Evolutionary conservation across 1,140 invertebrate species (phyloP), one percentile per base, ranked within the genome.

Genomic region (Schlechtendalia chinensis): DNA sequence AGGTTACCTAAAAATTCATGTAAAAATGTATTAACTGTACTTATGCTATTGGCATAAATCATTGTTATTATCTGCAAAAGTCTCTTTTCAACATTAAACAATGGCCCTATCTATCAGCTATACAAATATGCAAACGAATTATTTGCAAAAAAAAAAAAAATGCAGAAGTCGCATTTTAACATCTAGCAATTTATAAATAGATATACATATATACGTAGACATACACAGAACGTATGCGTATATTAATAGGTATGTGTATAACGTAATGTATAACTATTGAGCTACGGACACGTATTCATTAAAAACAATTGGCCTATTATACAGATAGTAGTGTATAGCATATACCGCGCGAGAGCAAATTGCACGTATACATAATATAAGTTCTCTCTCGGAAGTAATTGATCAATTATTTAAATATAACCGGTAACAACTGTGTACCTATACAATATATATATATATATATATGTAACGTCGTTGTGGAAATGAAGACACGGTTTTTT

Each of bases 331-430:
- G 61, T 65, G 29, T n/a, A 65, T 65, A 32, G 32, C 47, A 24
- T 50, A 22, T 67, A 67, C 39, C 39, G 27, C 14, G 22, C 22
- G 24, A 16, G 67, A 72, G 69, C 69, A 29, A 72, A 72, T 72
- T 72, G 27, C n/a, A 50, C 10, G 67, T 61, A 39, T 14, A 47
- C n/a, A 8, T 10, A 10, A 32, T 29, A 72, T 29, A 72, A 29
- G 16, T 39, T 3, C 32, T 4, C 27, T n/a, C 50, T 54, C 2
- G 69, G 69, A 54, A 54, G 47, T 72, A 72, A 72, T 72, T 72
- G 69, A 72, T 72, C 69, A 72, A 72, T 72, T 72, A 72, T 72
- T 72, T 54, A 72, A 72, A 72, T 72, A 54, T 72, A 72, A 8
- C 22, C 16, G 14, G 45, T 71, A 53, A 45, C 65, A 22, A 67